phyloP scores from a whole-genome alignment of 37 sponge, comb jelly and placozoan genomes.

The Ephydatia muelleri region DNA sequence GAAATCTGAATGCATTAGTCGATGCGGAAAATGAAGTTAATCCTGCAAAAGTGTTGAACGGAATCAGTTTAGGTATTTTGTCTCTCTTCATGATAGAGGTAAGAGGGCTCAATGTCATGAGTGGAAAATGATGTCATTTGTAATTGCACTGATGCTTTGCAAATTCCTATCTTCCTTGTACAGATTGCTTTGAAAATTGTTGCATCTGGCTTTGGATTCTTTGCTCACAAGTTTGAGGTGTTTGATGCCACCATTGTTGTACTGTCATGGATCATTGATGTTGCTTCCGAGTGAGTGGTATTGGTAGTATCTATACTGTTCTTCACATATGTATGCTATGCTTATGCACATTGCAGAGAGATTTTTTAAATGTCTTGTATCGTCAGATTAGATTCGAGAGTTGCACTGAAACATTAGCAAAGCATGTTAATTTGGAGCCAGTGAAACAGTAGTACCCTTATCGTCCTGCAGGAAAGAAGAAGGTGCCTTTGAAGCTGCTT shows the following conservation, averaged over 20 bases:
- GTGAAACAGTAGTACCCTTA: neutral
- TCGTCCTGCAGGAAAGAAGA: conserved; percentile 57
- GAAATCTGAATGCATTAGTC: conserved; percentile 11
- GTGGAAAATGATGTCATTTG: neutral
- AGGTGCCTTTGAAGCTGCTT: conserved; percentile 46
- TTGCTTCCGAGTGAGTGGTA: conserved; percentile 69
- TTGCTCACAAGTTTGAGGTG: conserved; percentile 75
- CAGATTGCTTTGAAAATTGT: conserved; percentile 69
- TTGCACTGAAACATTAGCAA: too few relatives aligned
- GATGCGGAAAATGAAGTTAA: conserved; percentile 28
- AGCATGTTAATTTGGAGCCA: too few relatives aligned
- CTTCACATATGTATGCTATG: neutral
- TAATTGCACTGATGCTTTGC: neutral
- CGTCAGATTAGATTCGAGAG: too few relatives aligned
- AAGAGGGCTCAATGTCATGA: neutral
- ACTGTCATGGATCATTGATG: conserved; percentile 78
- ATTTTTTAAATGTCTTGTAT: too few relatives aligned
- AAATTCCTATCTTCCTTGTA: neutral
- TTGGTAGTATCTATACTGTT: too few relatives aligned
- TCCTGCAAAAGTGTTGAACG: conserved; percentile 58
- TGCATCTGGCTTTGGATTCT: conserved; percentile 35
- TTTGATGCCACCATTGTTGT: conserved; percentile 86
- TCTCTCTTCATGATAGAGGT: conserved; percentile 75
- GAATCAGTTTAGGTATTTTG: conserved; percentile 57
- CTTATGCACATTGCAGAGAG: too few relatives aligned